Base-by-base conservation (phyloP, 2,888 invertebrate genomes). In the Rhamphomyia laevipes region DNA sequence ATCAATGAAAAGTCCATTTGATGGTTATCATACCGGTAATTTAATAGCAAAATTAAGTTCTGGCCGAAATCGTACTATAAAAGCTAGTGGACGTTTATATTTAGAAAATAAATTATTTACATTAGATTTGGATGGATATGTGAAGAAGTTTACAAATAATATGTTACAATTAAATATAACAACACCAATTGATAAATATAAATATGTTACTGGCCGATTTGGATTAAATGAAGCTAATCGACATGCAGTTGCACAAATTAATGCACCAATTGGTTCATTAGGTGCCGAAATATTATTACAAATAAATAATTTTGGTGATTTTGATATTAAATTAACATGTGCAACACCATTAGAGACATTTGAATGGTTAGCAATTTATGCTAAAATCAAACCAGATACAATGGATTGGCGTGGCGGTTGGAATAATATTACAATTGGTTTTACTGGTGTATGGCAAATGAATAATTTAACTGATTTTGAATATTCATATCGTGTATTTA, bases 351-450 rank as follows among this genome's bases (percentile, higher is more conserved):
- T 87, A 53, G 84, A 84, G 48, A 76, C 80, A 51, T 68, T 88
- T 21, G 79, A 78, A 57, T 76, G 80, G 60, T 73, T 82, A 1
- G 72, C 84, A 49, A 43, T 86, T 5, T 75, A 82, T 2, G 86
- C 81, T 0, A 86, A 84, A 65, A 67, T 86, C 13, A 80, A 79
- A 48, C 67, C 74, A 0, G 78, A 82, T 59, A 80, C 80, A 61
- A 81, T 84, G 21, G 86, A 89, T 60, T 81, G 87, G 63, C 74
- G 86, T 48, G 74, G 84, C 18, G 82, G 82, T 17, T 87, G 85
- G 79, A 86, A 87, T 56, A 76, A 76, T 45, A 75, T 85, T 60
- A 78, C 82, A 45, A 74, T 82, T 27, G 89, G 89, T 10, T 84
- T 88, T 64, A 80, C 81, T 1, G 88, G 87, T 40, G 80, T 84